Evolutionary conservation across 2,797 vertebrate genomes (phyloP).

Genomic region (Pangasius larnaudii): DNA sequence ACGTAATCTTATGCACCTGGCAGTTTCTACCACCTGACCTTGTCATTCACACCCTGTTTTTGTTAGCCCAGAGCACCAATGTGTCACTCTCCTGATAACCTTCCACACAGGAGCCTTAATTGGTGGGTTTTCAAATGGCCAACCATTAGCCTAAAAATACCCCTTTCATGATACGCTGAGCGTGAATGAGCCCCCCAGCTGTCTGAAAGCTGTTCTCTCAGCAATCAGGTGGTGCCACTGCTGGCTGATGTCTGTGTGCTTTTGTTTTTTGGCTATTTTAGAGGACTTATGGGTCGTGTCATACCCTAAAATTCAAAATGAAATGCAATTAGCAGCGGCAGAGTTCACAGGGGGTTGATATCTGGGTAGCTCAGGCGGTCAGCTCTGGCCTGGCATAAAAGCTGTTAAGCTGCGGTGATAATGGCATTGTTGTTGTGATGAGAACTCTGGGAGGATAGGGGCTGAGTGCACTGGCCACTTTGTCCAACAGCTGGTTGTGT

Average conservation of each 20-base stretch:
- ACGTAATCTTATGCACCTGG: not conserved
- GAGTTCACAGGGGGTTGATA: conserved; percentile 37
- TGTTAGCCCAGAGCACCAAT: not conserved
- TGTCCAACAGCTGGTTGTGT: conserved; percentile 55
- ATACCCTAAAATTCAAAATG: conserved; percentile 52
- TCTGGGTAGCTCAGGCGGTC: conserved; percentile 35
- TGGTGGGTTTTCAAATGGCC: conserved; percentile 40
- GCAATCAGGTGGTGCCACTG: conserved; percentile 29
- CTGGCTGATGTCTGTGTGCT: conserved; percentile 39
- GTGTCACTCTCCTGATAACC: conserved; percentile 10
- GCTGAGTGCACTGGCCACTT: conserved; percentile 37
- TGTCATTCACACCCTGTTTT: not conserved
- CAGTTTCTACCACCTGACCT: not conserved
- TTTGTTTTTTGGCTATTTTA: conserved; percentile 27
- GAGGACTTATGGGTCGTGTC: conserved; percentile 40
- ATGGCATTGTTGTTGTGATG: conserved; percentile 43
- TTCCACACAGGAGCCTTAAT: conserved; percentile 28
- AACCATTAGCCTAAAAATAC: conserved; percentile 34
- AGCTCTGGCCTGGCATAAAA: conserved; percentile 44
- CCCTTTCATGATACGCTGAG: not conserved
- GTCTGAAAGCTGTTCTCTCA: conserved; percentile 30
- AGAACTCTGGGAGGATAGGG: conserved; percentile 10
- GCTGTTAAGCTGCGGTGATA: conserved; percentile 50
- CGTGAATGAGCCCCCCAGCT: not conserved
- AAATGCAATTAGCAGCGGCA: conserved; percentile 45